phyloP scores from a whole-genome alignment of 2,888 invertebrate genomes.

The Tenodera sinensis region DNA sequence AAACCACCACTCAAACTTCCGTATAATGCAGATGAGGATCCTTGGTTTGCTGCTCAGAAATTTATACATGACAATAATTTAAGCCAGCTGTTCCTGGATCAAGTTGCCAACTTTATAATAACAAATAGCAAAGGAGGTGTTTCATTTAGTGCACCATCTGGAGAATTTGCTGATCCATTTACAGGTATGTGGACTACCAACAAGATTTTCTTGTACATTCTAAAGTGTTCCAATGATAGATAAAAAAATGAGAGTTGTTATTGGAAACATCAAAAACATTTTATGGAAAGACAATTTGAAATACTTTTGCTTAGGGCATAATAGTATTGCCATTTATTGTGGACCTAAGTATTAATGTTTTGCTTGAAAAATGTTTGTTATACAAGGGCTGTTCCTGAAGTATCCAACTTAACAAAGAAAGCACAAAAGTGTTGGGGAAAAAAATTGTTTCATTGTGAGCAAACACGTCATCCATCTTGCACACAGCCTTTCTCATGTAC shows the following conservation, averaged over 20 bases:
- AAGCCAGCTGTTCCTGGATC: slow-evolving; percentile 80
- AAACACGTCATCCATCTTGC: too few relatives aligned
- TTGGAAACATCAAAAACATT: too few relatives aligned
- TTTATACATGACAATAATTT: slow-evolving; percentile 84
- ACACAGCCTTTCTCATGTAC: too few relatives aligned
- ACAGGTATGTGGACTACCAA: slow-evolving; percentile 47
- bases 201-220: too few relatives aligned
- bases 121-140: slow-evolving; percentile 59
- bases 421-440: too few relatives aligned
- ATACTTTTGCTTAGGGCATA: slow-evolving; percentile 12
- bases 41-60: slow-evolving; percentile 85
- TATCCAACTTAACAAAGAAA: too few relatives aligned
- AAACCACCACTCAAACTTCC: slow-evolving; percentile 85
- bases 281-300: too few relatives aligned
- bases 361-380: neutral
- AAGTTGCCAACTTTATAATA: slow-evolving; percentile 88
- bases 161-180: slow-evolving; percentile 54
- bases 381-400: too few relatives aligned
- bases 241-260: too few relatives aligned
- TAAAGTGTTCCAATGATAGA: too few relatives aligned
- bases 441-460: too few relatives aligned
- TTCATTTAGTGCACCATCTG: slow-evolving; percentile 33
- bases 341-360: neutral
- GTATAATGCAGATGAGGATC: slow-evolving; percentile 86
- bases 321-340: neutral